Evolutionary conservation across 2,113 vertebrate genomes (phyloP).

Genomic region (Notothenia rossii): DNA sequence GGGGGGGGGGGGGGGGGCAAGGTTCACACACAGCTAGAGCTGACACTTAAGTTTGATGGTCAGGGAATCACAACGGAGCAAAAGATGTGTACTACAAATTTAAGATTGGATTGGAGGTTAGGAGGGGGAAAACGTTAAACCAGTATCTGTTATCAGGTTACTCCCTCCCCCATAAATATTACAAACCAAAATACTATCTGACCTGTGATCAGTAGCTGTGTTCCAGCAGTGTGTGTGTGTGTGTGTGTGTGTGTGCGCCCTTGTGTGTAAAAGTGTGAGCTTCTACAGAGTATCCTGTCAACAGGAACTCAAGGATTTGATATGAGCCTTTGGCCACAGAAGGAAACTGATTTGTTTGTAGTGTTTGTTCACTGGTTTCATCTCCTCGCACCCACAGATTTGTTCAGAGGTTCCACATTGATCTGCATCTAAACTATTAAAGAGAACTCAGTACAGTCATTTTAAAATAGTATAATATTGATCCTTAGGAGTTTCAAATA

Average conservation of each 20-base stretch:
- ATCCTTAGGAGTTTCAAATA: neutral
- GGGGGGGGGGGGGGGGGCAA: neutral
- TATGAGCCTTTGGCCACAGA: constrained; percentile 65
- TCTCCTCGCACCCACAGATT: constrained; percentile 36
- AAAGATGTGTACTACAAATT: constrained; percentile 9
- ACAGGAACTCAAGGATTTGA: constrained; percentile 83
- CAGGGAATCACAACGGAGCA: neutral
- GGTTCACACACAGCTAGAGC: constrained; percentile 41
- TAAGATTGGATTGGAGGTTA: constrained; percentile 3
- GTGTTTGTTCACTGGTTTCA: constrained; percentile 31
- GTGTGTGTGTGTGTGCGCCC: neutral
- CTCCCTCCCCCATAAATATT: constrained; percentile 18
- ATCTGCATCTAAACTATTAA: neutral
- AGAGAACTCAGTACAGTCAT: neutral
- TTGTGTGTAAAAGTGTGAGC: constrained; percentile 52
- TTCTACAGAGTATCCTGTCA: constrained; percentile 79
- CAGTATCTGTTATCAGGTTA: neutral
- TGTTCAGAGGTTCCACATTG: constrained; percentile 33
- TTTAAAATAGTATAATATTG: neutral
- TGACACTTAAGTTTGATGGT: constrained; percentile 60
- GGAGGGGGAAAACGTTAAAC: neutral
- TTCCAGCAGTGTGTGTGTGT: constrained; percentile 7
- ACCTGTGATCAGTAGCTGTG: constrained; percentile 15
- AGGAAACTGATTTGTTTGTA: constrained; percentile 80
- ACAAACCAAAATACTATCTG: constrained; percentile 21